These are phyloP conservation scores for Stratiolaelaps scimitus DNA, from an alignment of 1,140 invertebrate genomes.

Conservation along the genomic window DNA sequence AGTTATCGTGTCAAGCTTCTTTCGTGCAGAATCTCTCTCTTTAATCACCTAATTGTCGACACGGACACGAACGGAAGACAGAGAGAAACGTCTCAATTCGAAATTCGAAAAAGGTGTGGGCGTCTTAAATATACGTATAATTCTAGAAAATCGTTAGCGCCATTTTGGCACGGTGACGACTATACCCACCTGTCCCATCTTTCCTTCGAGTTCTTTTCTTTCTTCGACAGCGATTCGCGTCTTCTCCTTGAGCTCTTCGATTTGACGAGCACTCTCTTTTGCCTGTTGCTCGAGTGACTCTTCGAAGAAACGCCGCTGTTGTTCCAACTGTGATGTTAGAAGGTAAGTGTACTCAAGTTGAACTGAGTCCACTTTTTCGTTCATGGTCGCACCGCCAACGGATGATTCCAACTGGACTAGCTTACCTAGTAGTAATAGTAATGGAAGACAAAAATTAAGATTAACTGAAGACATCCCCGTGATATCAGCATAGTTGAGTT, in stretches of 20 bases:
- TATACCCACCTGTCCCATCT: slow-evolving; percentile 18
- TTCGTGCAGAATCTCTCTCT: neutral
- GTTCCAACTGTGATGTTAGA: slow-evolving; percentile 88
- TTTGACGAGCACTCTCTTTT: slow-evolving; percentile 51
- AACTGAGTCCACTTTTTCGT: slow-evolving; percentile 37
- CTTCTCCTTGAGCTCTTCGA: slow-evolving; percentile 45
- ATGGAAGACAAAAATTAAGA: neutral
- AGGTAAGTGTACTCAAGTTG: slow-evolving; percentile 74
- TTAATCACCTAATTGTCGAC: slow-evolving; percentile 3
- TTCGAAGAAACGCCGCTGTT: slow-evolving; percentile 83
- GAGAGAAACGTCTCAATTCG: slow-evolving; percentile 21
- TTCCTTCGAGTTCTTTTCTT: slow-evolving; percentile 19
- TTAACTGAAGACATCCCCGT: neutral
- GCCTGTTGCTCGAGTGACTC: slow-evolving; percentile 59
- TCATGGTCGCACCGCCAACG: slow-evolving; percentile 19
- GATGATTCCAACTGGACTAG: slow-evolving; percentile 11
- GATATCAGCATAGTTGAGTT: no score
- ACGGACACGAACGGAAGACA: neutral
- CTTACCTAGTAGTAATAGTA: slow-evolving; percentile 8
- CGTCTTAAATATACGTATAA: neutral
- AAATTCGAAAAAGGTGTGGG: slow-evolving; percentile 18
- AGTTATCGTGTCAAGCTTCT: slow-evolving; percentile 2
- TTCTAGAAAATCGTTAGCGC: neutral
- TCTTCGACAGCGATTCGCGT: slow-evolving; percentile 47
- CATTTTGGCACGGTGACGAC: slow-evolving; percentile 31